Evolutionary conservation across 1,140 invertebrate species (phyloP).

Genomic region (Pseudobourletiella spinata): DNA sequence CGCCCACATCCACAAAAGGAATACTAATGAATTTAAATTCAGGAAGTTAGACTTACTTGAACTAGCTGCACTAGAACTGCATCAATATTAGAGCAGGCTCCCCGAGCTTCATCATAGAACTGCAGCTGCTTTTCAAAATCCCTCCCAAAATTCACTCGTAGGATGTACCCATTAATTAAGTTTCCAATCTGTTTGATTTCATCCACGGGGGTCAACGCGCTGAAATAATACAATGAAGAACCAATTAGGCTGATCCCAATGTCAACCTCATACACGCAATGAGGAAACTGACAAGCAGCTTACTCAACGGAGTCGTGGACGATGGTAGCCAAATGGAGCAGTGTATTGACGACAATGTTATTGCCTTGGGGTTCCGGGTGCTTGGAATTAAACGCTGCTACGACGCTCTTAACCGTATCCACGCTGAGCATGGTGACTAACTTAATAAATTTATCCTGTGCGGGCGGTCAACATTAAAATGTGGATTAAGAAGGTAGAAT

Average conservation of each 20-base stretch:
- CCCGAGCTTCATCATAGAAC: conserved; percentile 86
- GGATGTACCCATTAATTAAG: conserved; percentile 70
- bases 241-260: no score
- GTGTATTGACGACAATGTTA: conserved; percentile 71
- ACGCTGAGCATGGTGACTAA: conserved; percentile 70
- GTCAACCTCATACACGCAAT: no score
- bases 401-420: conserved; percentile 71
- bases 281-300: no score
- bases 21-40: no score
- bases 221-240: no score
- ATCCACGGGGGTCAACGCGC: conserved; percentile 85
- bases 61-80: conserved; percentile 71
- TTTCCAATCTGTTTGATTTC: conserved; percentile 76
- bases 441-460: conserved; percentile 78
- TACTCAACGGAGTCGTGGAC: conserved; percentile 90
- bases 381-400: conserved; percentile 57
- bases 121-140: conserved; percentile 84
- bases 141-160: conserved; percentile 65
- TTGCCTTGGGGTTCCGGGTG: conserved; percentile 58
- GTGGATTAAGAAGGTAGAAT: background rate
- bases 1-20: no score
- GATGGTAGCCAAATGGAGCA: conserved; percentile 76
- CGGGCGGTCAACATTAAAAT: conserved; percentile 24
- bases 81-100: conserved; percentile 81
- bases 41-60: conserved; percentile 52